These are phyloP conservation scores for Pempheris klunzingeri DNA, from an alignment of 2,797 vertebrate species.

Conservation along the genomic window DNA sequence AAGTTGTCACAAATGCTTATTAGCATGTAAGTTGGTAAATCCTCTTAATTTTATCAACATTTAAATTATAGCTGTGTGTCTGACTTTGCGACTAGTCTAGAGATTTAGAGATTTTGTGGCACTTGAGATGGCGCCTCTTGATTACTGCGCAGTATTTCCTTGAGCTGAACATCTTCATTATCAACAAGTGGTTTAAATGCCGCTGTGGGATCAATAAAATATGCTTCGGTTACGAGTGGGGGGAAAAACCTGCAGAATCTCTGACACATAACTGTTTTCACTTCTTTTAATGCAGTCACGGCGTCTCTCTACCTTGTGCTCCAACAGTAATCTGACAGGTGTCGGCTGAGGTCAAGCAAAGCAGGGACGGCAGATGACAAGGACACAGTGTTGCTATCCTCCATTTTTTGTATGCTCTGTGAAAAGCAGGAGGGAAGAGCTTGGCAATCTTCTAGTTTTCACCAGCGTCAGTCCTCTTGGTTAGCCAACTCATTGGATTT, in stretches of 20 bases:
- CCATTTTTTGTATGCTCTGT: conserved; percentile 30
- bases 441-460: conserved; percentile 16
- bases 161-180: conserved; percentile 9
- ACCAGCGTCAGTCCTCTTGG: background rate
- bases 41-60: background rate
- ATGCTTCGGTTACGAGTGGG: conserved; percentile 8
- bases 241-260: conserved; percentile 18
- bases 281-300: conserved; percentile 14
- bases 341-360: conserved; percentile 46
- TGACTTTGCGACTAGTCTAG: background rate
- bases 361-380: background rate
- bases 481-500: conserved; percentile 30
- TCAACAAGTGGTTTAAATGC: conserved; percentile 30
- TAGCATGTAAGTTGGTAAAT: background rate
- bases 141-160: background rate
- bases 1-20: background rate
- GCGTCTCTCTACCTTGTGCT: conserved; percentile 7
- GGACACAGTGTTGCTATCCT: conserved; percentile 14
- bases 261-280: conserved; percentile 9
- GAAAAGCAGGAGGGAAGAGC: conserved; percentile 17
- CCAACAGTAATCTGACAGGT: conserved; percentile 36
- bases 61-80: background rate
- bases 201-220: conserved; percentile 20
- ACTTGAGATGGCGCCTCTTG: conserved; percentile 3
- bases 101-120: background rate